phyloP scores from a whole-genome alignment of 2,888 invertebrate genomes.

The Drosophila differens region DNA sequence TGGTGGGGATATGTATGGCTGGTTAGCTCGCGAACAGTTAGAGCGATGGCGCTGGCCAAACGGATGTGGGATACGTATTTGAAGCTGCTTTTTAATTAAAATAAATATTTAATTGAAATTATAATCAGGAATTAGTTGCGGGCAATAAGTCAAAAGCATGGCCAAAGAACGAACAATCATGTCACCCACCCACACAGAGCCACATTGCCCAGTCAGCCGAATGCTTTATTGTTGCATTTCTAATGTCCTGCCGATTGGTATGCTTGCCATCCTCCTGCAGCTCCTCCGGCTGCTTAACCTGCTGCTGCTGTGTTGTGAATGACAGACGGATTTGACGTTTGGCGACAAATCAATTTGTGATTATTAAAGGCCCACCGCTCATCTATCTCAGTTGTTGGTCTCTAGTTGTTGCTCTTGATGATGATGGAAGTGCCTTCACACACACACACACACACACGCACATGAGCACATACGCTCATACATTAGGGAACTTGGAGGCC shows the following conservation, averaged over 20 bases:
- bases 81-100: constrained; percentile 79
- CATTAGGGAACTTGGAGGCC: constrained; percentile 44
- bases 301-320: neutral
- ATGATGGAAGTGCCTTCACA: constrained; percentile 10
- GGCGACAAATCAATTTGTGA: constrained; percentile 62
- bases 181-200: constrained; percentile 14
- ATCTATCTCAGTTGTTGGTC: constrained; percentile 19
- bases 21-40: constrained; percentile 28
- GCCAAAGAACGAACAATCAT: constrained; percentile 3
- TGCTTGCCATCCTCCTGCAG: neutral
- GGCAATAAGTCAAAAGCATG: constrained; percentile 62
- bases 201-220: constrained; percentile 25
- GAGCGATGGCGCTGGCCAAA: constrained; percentile 39
- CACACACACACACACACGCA: constrained; percentile 20
- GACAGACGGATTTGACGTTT: constrained; percentile 10
- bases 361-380: constrained; percentile 46
- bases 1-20: constrained; percentile 39
- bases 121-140: constrained; percentile 72
- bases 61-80: constrained; percentile 60
- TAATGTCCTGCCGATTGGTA: constrained; percentile 33
- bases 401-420: constrained; percentile 9
- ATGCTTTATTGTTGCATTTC: constrained; percentile 33
- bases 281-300: neutral
- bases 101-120: constrained; percentile 80
- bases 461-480: constrained; percentile 6